These are phyloP conservation scores for Furcifer pardalis DNA, from an alignment of 2,797 vertebrate species.

Conservation along the genomic window DNA sequence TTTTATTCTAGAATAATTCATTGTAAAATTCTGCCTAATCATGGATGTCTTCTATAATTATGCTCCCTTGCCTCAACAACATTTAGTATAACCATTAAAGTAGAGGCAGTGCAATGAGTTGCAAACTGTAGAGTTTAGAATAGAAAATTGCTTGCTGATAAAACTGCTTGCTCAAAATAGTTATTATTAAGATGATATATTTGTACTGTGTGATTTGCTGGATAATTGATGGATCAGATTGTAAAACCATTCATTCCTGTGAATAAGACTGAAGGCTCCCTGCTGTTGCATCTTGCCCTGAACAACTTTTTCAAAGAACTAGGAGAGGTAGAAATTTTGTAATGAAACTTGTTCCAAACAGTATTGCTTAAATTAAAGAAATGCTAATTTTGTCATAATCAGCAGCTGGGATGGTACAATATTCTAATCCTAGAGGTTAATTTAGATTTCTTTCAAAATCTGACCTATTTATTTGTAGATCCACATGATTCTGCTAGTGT, in stretches of 20 bases:
- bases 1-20: conserved; percentile 20
- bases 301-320: conserved; percentile 55
- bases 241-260: conserved; percentile 64
- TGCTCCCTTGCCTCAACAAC: conserved; percentile 51
- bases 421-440: conserved; percentile 73
- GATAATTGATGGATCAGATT: conserved; percentile 63
- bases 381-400: conserved; percentile 68
- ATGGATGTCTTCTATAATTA: conserved; percentile 45
- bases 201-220: conserved; percentile 60
- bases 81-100: conserved; percentile 56
- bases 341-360: conserved; percentile 65
- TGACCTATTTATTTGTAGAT: conserved; percentile 71
- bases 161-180: conserved; percentile 52
- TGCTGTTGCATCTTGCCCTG: conserved; percentile 62
- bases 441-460: conserved; percentile 76
- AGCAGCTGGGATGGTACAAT: conserved; percentile 69
- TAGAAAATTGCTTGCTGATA: conserved; percentile 55
- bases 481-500: conserved; percentile 65
- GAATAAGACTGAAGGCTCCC: conserved; percentile 60
- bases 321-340: conserved; percentile 51
- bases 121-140: conserved; percentile 47
- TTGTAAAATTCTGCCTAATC: conserved; percentile 49
- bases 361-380: conserved; percentile 69
- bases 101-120: conserved; percentile 60
- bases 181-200: conserved; percentile 55